phyloP scores from a whole-genome alignment of 2,797 vertebrate species.

The Muscicapa comitata region DNA sequence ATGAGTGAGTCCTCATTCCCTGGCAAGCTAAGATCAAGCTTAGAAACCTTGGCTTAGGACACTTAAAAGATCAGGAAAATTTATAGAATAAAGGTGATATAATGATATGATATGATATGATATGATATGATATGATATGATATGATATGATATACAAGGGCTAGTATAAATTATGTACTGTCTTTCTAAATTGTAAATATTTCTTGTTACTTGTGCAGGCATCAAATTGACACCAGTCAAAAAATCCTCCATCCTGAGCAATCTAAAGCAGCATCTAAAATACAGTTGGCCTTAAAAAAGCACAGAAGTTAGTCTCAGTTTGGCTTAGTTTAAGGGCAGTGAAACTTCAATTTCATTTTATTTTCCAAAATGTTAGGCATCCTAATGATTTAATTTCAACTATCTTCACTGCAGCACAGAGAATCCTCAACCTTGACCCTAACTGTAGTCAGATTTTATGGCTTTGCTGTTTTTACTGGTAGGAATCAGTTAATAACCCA shows the following conservation, averaged over 20 bases:
- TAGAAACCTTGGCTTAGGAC: not conserved
- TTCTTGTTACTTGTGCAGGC: not conserved
- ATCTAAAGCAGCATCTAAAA: not conserved
- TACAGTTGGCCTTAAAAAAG: not conserved
- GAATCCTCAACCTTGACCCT: not conserved
- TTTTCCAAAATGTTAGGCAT: not conserved
- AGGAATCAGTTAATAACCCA: not conserved
- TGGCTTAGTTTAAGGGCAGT: not conserved
- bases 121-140: not conserved
- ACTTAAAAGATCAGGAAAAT: not conserved
- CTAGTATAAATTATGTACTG: not conserved
- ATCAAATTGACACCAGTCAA: not conserved
- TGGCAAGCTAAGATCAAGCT: not conserved
- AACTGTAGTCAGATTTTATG: not conserved
- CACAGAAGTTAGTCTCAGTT: not conserved
- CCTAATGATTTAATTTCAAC: not conserved
- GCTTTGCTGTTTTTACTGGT: not conserved
- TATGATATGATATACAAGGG: not conserved
- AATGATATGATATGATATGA: too few relatives aligned
- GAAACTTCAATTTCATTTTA: not conserved
- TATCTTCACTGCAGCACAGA: not conserved
- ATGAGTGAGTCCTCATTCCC: not conserved
- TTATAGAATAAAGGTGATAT: not conserved
- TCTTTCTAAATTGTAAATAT: not conserved
- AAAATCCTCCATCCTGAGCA: not conserved